Conservation (phyloP, 2,797 vertebrate species). For the Semaprochilodus insignis region DNA sequence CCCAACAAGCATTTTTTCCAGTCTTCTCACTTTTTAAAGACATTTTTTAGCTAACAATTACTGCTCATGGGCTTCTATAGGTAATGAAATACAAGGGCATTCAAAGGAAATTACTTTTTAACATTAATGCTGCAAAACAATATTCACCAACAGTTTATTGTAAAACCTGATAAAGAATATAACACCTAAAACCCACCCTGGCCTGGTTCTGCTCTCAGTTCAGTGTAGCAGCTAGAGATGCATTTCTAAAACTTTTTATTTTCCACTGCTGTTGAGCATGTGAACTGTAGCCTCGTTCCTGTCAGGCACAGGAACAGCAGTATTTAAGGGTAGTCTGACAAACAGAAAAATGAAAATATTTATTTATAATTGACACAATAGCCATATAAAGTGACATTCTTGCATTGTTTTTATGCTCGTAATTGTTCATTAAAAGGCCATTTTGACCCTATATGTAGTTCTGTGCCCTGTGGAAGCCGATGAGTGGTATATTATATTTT, state of each 20-base stretch:
- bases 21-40: background rate
- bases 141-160: too few relatives aligned
- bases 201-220: background rate
- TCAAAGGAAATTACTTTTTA: too few relatives aligned
- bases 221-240: background rate
- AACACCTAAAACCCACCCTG: background rate
- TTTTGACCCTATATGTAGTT: background rate
- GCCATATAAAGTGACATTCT: background rate
- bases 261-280: background rate
- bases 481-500: background rate
- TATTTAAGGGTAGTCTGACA: background rate
- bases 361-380: background rate
- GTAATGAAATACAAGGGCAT: background rate
- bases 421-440: background rate
- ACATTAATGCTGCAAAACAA: too few relatives aligned
- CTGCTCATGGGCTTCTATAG: background rate
- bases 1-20: background rate
- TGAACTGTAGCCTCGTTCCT: background rate
- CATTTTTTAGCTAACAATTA: background rate
- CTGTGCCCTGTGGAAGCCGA: background rate
- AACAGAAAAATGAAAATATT: background rate
- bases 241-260: background rate
- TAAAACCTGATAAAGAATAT: background rate
- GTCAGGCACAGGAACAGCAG: background rate
- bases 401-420: background rate